phyloP scores from a whole-genome alignment of 92 coral and sea anemone species.

The Parazoanthus swiftii region DNA sequence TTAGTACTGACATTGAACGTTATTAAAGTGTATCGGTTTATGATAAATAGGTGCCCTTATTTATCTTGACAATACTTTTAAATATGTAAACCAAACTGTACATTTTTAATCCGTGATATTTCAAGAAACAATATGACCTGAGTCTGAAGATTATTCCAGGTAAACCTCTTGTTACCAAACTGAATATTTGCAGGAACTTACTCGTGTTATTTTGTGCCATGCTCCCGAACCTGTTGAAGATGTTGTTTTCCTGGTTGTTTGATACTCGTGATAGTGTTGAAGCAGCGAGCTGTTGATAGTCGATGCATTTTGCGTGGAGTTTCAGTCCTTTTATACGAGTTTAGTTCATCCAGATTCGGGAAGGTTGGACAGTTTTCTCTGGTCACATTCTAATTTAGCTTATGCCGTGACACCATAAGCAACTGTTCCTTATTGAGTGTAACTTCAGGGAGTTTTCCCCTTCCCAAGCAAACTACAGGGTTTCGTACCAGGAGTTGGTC shows the following conservation, averaged over 20 bases:
- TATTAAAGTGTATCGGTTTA: no score
- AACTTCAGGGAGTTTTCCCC: background rate
- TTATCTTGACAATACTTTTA: no score
- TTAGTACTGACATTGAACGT: no score
- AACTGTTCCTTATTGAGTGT: background rate
- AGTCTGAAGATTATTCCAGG: background rate
- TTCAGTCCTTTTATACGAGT: background rate
- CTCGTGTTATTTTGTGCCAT: slow-evolving; percentile 15
- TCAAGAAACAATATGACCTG: background rate
- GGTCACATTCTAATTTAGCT: slow-evolving; percentile 18
- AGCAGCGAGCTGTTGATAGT: background rate
- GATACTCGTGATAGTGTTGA: background rate
- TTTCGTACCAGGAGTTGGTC: background rate
- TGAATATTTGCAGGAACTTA: background rate
- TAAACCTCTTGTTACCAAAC: background rate
- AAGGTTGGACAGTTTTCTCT: background rate
- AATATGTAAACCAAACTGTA: no score
- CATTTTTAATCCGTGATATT: no score
- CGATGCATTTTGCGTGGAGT: background rate
- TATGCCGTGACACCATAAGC: background rate
- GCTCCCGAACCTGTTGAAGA: background rate
- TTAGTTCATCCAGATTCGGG: background rate
- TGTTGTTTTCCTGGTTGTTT: background rate
- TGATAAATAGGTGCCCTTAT: no score
- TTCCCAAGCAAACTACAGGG: background rate